A percentile compares a stretch with the other conserved stretches of the same genome.
Evolutionary conservation across 1,140 invertebrate genomes (phyloP).

Genomic region (Planococcus citri): DNA sequence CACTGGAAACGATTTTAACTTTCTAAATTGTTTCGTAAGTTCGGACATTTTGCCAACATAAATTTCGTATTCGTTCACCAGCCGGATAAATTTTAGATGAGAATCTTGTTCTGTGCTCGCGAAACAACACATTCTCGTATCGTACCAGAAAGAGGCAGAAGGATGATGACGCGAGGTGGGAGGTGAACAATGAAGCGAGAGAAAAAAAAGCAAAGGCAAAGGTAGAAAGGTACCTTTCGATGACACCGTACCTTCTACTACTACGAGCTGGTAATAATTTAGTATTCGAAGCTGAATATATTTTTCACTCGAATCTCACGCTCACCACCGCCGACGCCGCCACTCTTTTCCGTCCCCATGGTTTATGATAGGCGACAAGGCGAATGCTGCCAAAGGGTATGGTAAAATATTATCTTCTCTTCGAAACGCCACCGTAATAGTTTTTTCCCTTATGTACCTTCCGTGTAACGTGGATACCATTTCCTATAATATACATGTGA

Average conservation of each 20-base stretch:
- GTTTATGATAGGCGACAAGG: neutral
- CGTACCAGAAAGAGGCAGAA: neutral
- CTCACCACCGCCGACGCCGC: neutral
- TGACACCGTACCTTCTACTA: too few relatives aligned
- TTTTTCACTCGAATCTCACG: neutral
- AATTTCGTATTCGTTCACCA: neutral
- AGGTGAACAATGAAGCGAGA: too few relatives aligned
- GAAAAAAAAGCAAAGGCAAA: neutral
- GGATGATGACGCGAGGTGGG: too few relatives aligned
- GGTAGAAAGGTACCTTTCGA: neutral
- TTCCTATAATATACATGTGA: too few relatives aligned
- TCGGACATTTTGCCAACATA: neutral
- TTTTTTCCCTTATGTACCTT: neutral
- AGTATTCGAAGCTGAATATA: neutral
- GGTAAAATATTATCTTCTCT: neutral
- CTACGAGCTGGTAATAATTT: neutral
- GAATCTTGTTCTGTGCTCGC: neutral
- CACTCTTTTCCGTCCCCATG: neutral
- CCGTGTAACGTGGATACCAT: neutral
- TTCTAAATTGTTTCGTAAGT: too few relatives aligned
- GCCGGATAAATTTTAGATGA: slow-evolving; percentile 4
- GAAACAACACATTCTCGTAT: neutral
- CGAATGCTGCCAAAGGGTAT: neutral
- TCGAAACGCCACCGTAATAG: neutral
- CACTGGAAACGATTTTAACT: too few relatives aligned